Conservation (phyloP, 1,140 invertebrate species). For the Drosophila arizonae region DNA sequence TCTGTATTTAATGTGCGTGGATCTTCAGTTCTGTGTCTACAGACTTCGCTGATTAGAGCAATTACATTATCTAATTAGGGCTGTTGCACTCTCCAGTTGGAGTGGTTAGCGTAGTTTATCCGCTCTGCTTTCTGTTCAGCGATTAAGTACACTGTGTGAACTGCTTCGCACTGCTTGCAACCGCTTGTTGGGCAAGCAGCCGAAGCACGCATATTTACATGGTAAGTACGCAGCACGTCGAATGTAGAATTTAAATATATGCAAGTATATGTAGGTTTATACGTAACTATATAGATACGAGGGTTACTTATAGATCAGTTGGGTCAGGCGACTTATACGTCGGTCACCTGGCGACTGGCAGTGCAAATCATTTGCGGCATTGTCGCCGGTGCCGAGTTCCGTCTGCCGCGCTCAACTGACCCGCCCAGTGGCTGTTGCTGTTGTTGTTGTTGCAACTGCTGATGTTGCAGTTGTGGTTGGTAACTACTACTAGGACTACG, state of each 20-base stretch:
- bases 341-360: conserved; percentile 81
- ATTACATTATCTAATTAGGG: background rate
- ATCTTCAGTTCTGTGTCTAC: conserved; percentile 32
- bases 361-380: conserved; percentile 72
- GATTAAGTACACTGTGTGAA: conserved; percentile 27
- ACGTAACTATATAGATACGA: conserved; percentile 12
- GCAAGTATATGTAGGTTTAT: conserved; percentile 10
- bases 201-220: conserved; percentile 42
- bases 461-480: conserved; percentile 28
- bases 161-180: conserved; percentile 25
- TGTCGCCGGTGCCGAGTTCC: conserved; percentile 71
- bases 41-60: conserved; percentile 20
- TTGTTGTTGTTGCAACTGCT: conserved; percentile 32
- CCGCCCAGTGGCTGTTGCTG: conserved; percentile 33
- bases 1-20: conserved; percentile 45
- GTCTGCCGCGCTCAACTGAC: conserved; percentile 50
- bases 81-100: background rate
- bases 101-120: background rate
- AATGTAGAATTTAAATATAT: conserved; percentile 36
- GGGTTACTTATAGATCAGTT: conserved; percentile 16
- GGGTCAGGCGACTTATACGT: conserved; percentile 57
- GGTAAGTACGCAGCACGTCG: conserved; percentile 43
- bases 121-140: conserved; percentile 13
- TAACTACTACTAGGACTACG: conserved; percentile 74
- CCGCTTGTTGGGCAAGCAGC: conserved; percentile 12